Evolutionary conservation across 2,888 invertebrate genomes (phyloP).

Genomic region (Perizoma flavofasciatum): DNA sequence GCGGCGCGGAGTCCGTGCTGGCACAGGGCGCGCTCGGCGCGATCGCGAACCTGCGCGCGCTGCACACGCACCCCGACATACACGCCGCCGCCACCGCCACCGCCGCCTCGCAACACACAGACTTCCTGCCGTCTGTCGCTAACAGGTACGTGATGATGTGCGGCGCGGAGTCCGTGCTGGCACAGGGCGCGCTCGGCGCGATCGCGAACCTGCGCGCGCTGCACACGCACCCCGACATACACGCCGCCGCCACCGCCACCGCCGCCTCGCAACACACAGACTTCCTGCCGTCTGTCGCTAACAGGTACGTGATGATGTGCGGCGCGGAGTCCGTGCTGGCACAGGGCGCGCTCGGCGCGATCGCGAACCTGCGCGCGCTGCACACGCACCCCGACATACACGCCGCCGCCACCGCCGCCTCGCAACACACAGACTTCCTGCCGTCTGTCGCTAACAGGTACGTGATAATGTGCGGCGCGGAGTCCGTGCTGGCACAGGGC

Average conservation of each 20-base stretch:
- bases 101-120: slow-evolving; percentile 44
- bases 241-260: slow-evolving; percentile 34
- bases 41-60: slow-evolving; percentile 87
- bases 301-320: slow-evolving; percentile 47
- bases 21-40: slow-evolving; percentile 60
- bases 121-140: slow-evolving; percentile 65
- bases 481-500: too few species aligned
- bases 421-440: slow-evolving; percentile 59
- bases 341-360: slow-evolving; percentile 61
- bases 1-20: too few species aligned
- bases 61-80: slow-evolving; percentile 89
- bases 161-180: too few species aligned
- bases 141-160: slow-evolving; percentile 48
- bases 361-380: slow-evolving; percentile 87
- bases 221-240: slow-evolving; percentile 88
- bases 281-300: slow-evolving; percentile 64
- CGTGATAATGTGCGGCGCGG: not conserved
- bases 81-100: slow-evolving; percentile 41
- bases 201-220: slow-evolving; percentile 87
- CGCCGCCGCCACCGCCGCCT: slow-evolving; percentile 6
- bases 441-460: slow-evolving; percentile 64
- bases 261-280: slow-evolving; percentile 46
- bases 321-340: too few species aligned
- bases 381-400: slow-evolving; percentile 89
- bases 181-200: slow-evolving; percentile 60